A percentile compares a stretch with the other conserved stretches of the same genome.
Evolutionary conservation across 2,888 invertebrate species (phyloP).

Genomic region (Drosophila macrospina): DNA sequence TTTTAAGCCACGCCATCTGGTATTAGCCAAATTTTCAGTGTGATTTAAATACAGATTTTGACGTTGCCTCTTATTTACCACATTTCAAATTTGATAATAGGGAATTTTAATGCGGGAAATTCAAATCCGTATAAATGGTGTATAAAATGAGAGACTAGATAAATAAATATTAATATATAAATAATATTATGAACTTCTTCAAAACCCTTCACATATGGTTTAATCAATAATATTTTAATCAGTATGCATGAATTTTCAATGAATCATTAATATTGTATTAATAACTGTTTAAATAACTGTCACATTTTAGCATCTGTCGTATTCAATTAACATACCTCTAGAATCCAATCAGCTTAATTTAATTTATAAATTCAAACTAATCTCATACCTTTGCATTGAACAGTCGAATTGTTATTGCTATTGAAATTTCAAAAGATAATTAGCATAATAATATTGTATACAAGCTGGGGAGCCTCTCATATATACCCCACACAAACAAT

Average conservation of each 20-base stretch:
- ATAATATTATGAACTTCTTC: too few species aligned
- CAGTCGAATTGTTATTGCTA: constrained; percentile 46
- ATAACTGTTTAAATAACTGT: neutral
- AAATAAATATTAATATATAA: too few species aligned
- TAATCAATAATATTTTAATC: too few species aligned
- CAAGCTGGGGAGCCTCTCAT: constrained; percentile 2
- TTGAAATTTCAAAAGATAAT: constrained; percentile 75
- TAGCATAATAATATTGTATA: constrained; percentile 66
- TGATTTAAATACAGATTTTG: neutral
- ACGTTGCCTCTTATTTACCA: neutral
- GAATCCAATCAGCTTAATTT: constrained; percentile 21
- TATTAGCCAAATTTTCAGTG: constrained; percentile 4
- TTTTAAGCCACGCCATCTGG: constrained; percentile 29
- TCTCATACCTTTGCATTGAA: neutral
- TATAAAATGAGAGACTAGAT: too few species aligned
- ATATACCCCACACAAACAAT: neutral
- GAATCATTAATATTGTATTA: neutral
- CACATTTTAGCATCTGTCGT: neutral
- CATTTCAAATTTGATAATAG: neutral
- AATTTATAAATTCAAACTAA: neutral
- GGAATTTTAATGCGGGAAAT: neutral
- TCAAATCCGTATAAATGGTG: neutral
- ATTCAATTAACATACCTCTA: neutral
- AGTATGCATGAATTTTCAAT: too few species aligned
- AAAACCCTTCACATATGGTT: too few species aligned